Percentiles rank a stretch among this genome's conserved stretches.
These are phyloP conservation scores for Corydoras maculifer DNA, from an alignment of 2,113 vertebrate species.

Conservation along the genomic window DNA sequence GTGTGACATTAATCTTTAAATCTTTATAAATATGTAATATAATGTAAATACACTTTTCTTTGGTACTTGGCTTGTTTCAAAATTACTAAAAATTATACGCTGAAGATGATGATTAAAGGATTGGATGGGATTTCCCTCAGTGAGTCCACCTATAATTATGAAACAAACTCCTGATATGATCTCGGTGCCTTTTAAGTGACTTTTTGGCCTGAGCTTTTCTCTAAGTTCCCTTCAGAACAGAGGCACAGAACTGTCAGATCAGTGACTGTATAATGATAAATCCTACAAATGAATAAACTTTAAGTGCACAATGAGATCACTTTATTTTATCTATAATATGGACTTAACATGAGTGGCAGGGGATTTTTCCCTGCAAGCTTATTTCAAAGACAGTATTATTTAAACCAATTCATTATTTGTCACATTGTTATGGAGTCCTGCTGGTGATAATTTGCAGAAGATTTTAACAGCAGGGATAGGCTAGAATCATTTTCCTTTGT, in stretches of 20 bases:
- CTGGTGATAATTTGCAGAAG: too few species aligned
- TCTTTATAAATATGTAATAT: too few species aligned
- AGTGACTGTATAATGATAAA: background rate
- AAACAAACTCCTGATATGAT: background rate
- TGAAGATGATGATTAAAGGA: too few species aligned
- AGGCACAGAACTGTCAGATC: background rate
- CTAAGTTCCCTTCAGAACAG: constrained; percentile 8
- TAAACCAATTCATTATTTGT: too few species aligned
- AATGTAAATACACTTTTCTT: too few species aligned
- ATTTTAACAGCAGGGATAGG: too few species aligned
- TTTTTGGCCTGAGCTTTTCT: background rate
- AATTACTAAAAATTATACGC: too few species aligned
- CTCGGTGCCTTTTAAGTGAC: background rate
- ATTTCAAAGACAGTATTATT: background rate
- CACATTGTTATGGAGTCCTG: too few species aligned
- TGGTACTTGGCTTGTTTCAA: too few species aligned
- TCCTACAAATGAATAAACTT: background rate
- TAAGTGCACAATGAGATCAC: background rate
- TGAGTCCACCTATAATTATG: background rate
- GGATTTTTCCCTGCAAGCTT: background rate
- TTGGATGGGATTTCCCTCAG: background rate
- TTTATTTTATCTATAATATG: background rate
- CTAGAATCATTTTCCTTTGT: too few species aligned
- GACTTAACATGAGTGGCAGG: background rate
- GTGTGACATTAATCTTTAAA: too few species aligned